Evolutionary conservation across 2,797 vertebrate species (phyloP), one percentile per base, ranked within the genome.

Genomic region (Xyrichtys novacula): DNA sequence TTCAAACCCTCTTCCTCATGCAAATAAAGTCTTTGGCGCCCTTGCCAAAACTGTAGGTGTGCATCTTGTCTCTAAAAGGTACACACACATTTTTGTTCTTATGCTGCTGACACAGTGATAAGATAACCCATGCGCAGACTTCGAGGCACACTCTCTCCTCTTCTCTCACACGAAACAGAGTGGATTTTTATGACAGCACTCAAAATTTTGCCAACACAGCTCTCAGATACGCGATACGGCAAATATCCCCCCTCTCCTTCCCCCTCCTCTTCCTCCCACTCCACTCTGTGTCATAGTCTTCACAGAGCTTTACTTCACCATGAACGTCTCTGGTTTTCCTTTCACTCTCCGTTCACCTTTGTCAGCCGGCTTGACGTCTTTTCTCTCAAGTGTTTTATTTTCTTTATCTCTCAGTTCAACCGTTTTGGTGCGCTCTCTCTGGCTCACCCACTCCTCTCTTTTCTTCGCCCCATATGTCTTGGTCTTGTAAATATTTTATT

Each of bases 81-180:
- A 15, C 34, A 48, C 49, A 48, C 67, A 50, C 31, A 40, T 26
- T 19, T 29, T 19, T 26, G 23, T 52, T 28, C 20, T 36, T 5
- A 25, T 63, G 78, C 71, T 84, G 86, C 85, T 89, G 86, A 92
- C 84, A 85, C 81, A 74, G 79, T 74, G 81, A 80, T 82, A 84
- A 78, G 78, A 79, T 80, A 83, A 80, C 83, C 69, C 50, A 67
- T 38, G 66, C 55, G 46, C 75, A 78, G 65, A 84, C 74, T 64
- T 58, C 49, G 43, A 79, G 53, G 34, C 29, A 7, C 29, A 25
- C 50, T 32, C 65, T 2, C 36, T 16, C 47, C 31, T 54, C 12
- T 58, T 31, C 44, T 22, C 47, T 25, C 57, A 43, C 54, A 20
- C 28, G 74, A 78, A 83, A 75, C 65, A 46, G 75, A 83, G 75